Percentiles rank a stretch among this genome's conserved stretches.
Conservation (phyloP, 92 coral and sea anemone genomes). For the Ricordea florida region DNA sequence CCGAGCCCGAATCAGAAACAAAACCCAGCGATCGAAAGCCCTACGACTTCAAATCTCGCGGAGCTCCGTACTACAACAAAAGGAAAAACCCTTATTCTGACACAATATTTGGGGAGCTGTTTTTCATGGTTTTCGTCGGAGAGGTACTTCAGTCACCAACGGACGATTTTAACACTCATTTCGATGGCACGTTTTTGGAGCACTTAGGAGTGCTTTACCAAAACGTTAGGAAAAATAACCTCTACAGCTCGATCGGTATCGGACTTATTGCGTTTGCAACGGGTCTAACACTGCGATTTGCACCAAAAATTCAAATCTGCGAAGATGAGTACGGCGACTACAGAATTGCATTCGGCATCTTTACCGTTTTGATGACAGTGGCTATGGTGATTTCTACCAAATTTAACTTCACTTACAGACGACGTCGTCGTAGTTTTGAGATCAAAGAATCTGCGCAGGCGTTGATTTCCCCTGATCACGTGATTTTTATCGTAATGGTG, state of each 20-base stretch:
- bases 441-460: slow-evolving; percentile 55
- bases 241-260: slow-evolving; percentile 79
- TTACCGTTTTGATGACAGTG: slow-evolving; percentile 65
- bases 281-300: slow-evolving; percentile 60
- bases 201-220: slow-evolving; percentile 81
- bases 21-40: slow-evolving; percentile 48
- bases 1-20: slow-evolving; percentile 10
- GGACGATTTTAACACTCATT: slow-evolving; percentile 79
- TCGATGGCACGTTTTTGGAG: slow-evolving; percentile 84
- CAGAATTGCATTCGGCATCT: slow-evolving; percentile 70
- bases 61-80: slow-evolving; percentile 58
- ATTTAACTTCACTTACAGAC: slow-evolving; percentile 71
- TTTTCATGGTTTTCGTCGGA: slow-evolving; percentile 67
- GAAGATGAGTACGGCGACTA: slow-evolving; percentile 68
- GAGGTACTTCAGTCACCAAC: slow-evolving; percentile 82
- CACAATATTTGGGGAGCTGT: slow-evolving; percentile 67
- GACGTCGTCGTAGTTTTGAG: slow-evolving; percentile 50
- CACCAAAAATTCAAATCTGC: slow-evolving; percentile 69
- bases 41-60: slow-evolving; percentile 68
- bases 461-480: slow-evolving; percentile 43
- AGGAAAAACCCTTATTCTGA: slow-evolving; percentile 68
- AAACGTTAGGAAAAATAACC: slow-evolving; percentile 62
- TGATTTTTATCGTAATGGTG: slow-evolving; percentile 62
- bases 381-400: slow-evolving; percentile 64
- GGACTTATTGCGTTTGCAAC: slow-evolving; percentile 71